Base-by-base conservation (phyloP, 2,888 invertebrate genomes). In the Agrochola macilenta region DNA sequence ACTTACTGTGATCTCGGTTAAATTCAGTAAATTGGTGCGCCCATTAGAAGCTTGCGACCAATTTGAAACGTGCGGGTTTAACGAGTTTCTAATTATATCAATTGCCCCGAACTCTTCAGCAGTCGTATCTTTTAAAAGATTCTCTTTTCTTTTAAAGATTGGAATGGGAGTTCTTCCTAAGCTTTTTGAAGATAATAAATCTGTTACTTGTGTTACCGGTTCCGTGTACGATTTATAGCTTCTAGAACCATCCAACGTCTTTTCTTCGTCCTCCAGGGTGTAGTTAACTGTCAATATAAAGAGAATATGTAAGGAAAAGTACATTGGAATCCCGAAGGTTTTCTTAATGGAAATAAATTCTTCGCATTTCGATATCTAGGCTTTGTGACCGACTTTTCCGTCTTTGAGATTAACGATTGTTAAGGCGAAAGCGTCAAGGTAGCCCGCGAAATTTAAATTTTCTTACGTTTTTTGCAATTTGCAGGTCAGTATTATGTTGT, bases 261-360 rank as follows among this genome's bases (percentile, higher is more conserved):
- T 69, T 68, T 12, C 35, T 35, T 35, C 63, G 49, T 61, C 52
- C 85, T 83, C 85, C 46, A 46, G 83, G 64, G 85, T 63, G 69
- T 72, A 86, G 76, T 85, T 86, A 76, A 69, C 80, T 83, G 86
- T 85, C 86, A 72, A 65, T 66, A 46, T 85, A 86, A 78, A 64
- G 52, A 73, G 57, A 76, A 80, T 77, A 76, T 82, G 64, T 82
- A 58, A 54, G 61, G 65, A 76, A 61, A 52, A 63, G 65, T 57
- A 81, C 70, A 35, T 58, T 68, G 23, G 58, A 85, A 75, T 70
- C 75, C 63, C 72, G 26, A 57, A 70, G 64, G 63, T 57, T 75
- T 76, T 63, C 60, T 52, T 61, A 81, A 74, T 60, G 58, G 69
- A 69, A 72, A 46, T 1, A 66, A 65, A 23, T 72, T 68, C 23